Conservation (phyloP, 2,797 vertebrate genomes). For the Pampus argenteus region DNA sequence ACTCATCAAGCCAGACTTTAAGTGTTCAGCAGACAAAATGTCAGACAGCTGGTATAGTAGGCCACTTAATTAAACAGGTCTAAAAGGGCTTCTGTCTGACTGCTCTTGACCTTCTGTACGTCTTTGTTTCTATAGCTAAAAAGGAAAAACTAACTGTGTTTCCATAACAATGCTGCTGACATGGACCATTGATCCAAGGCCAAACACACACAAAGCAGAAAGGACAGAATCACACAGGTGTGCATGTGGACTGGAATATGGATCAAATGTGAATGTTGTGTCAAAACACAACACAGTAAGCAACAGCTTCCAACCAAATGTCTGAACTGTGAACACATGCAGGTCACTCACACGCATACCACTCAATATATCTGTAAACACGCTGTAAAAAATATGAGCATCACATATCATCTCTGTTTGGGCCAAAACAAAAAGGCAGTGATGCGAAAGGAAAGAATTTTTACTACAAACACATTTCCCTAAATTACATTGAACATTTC, state of each 20-base stretch:
- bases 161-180: constrained; percentile 63
- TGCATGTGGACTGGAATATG: neutral
- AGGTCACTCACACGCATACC: neutral
- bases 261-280: neutral
- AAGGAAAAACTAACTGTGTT: constrained; percentile 50
- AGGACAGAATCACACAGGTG: constrained; percentile 16
- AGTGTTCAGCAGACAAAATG: constrained; percentile 29
- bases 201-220: constrained; percentile 21
- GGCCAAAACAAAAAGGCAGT: constrained; percentile 14
- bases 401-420: neutral
- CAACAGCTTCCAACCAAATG: neutral
- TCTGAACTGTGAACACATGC: neutral
- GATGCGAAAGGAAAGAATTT: neutral
- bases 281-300: neutral
- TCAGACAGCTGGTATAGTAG: constrained; percentile 19
- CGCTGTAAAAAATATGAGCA: constrained; percentile 22
- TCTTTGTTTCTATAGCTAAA: constrained; percentile 37
- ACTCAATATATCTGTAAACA: constrained; percentile 3
- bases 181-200: constrained; percentile 54
- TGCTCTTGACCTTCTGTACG: constrained; percentile 50
- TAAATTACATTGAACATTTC: neutral
- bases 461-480: constrained; percentile 10
- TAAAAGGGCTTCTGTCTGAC: constrained; percentile 26
- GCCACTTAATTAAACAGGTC: neutral
- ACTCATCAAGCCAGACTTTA: constrained; percentile 21